Evolutionary conservation across 1,140 invertebrate genomes (phyloP).

Genomic region (Drosophila lacteicornis): DNA sequence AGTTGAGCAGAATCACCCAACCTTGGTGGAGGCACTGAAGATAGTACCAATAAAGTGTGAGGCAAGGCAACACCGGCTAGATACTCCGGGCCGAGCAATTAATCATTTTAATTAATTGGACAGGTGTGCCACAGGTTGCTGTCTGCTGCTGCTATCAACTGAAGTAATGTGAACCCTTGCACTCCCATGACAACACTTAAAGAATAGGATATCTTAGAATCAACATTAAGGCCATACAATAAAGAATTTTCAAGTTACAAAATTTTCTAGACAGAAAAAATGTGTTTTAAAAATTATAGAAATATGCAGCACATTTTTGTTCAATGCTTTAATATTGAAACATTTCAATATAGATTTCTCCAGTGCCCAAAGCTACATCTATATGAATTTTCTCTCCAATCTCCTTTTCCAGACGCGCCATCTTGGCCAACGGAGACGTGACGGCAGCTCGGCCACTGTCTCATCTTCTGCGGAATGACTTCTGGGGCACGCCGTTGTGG

Average conservation of each 20-base stretch:
- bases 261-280: not conserved
- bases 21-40: not conserved
- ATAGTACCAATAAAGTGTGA: not conserved
- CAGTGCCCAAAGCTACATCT: not conserved
- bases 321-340: no score
- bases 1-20: slow-evolving; percentile 15
- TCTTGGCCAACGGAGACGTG: slow-evolving; percentile 94
- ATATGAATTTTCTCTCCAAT: not conserved
- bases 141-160: slow-evolving; percentile 4
- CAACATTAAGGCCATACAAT: not conserved
- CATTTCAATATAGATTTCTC: not conserved
- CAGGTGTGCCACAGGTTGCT: slow-evolving; percentile 81
- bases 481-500: slow-evolving; percentile 94
- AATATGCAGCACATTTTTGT: no score
- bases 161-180: slow-evolving; percentile 47
- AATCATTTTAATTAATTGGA: slow-evolving; percentile 84
- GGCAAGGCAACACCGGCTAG: not conserved
- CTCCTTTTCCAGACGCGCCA: slow-evolving; percentile 90
- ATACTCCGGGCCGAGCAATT: slow-evolving; percentile 53
- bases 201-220: not conserved
- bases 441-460: slow-evolving; percentile 86
- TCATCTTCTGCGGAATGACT: slow-evolving; percentile 89
- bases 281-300: not conserved
- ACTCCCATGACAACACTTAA: slow-evolving; percentile 3
- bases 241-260: no score